Conservation (phyloP, 2,888 invertebrate genomes). For the Ariolimax columbianus region DNA sequence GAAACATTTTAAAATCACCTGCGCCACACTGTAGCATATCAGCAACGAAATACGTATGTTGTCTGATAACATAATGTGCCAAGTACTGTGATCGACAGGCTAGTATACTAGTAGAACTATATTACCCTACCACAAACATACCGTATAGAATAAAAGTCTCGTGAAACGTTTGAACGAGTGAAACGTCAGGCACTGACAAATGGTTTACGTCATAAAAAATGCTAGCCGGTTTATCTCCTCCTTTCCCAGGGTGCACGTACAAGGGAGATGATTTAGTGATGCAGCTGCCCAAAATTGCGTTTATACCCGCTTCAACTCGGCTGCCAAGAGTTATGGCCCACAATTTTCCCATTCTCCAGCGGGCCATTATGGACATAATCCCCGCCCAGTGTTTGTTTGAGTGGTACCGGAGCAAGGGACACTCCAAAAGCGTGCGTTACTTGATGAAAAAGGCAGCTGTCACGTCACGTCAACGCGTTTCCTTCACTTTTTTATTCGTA, state of each 20-base stretch:
- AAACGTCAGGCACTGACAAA: not conserved
- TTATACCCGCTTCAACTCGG: constrained; percentile 33
- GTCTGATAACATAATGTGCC: too few relatives aligned
- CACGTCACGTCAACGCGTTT: constrained; percentile 1
- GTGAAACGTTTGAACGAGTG: not conserved
- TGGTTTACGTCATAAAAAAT: not conserved
- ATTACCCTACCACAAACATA: too few relatives aligned
- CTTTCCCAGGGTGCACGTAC: constrained; percentile 9
- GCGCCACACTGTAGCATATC: too few relatives aligned
- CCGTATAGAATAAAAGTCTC: not conserved
- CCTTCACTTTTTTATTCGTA: not conserved
- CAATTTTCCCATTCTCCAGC: constrained; percentile 16
- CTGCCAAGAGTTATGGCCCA: constrained; percentile 14
- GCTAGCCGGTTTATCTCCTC: not conserved
- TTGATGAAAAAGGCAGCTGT: constrained; percentile 31
- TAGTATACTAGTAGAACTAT: too few relatives aligned
- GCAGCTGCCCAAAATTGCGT: constrained; percentile 38
- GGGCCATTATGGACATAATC: constrained; percentile 5
- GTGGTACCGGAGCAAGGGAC: not conserved
- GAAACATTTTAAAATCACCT: too few relatives aligned
- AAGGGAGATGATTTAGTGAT: constrained; percentile 35
- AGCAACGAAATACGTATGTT: too few relatives aligned
- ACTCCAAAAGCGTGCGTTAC: not conserved
- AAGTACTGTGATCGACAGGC: too few relatives aligned
- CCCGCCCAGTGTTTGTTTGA: not conserved